Percentiles rank a stretch among this genome's conserved stretches.
Evolutionary conservation across 2,888 invertebrate species (phyloP).

Genomic region (Meandrusa payeni): DNA sequence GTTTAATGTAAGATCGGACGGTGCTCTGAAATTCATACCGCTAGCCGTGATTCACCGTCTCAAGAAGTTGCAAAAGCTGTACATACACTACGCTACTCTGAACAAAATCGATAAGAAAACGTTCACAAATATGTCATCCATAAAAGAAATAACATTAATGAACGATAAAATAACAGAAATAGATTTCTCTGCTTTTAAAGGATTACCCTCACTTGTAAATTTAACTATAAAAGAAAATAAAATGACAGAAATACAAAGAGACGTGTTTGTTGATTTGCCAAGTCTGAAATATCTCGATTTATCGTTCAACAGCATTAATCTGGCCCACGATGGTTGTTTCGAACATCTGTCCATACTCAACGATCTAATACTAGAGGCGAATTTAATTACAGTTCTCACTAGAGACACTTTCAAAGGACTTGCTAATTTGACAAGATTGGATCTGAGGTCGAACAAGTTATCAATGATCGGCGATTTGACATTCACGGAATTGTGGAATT

Average conservation of each 20-base stretch:
- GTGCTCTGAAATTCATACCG: slow-evolving; percentile 86
- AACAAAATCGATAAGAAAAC: slow-evolving; percentile 85
- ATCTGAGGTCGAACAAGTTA: slow-evolving; percentile 88
- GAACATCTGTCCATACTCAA: slow-evolving; percentile 86
- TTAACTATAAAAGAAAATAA: slow-evolving; percentile 89
- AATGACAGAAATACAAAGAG: slow-evolving; percentile 87
- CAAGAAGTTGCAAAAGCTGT: slow-evolving; percentile 83
- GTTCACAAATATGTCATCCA: slow-evolving; percentile 87
- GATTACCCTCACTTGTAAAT: slow-evolving; percentile 85
- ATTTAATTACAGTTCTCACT: slow-evolving; percentile 87
- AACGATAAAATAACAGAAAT: slow-evolving; percentile 86
- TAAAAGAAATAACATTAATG: slow-evolving; percentile 85
- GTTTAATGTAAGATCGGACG: slow-evolving; percentile 85
- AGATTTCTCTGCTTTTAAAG: slow-evolving; percentile 86
- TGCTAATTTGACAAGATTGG: slow-evolving; percentile 86
- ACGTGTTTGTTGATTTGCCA: slow-evolving; percentile 88
- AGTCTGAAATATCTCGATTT: slow-evolving; percentile 87
- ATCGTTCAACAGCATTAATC: slow-evolving; percentile 92
- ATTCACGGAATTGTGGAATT: slow-evolving; percentile 88
- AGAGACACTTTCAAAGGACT: slow-evolving; percentile 89
- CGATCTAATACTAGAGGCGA: slow-evolving; percentile 89
- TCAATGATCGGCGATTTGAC: slow-evolving; percentile 89
- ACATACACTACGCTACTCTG: slow-evolving; percentile 87
- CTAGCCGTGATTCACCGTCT: slow-evolving; percentile 84
- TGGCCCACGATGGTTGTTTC: slow-evolving; percentile 93